Evolutionary conservation across 2,113 vertebrate species (phyloP), one percentile per base, ranked within the genome.

Genomic region (Alectura lathami): DNA sequence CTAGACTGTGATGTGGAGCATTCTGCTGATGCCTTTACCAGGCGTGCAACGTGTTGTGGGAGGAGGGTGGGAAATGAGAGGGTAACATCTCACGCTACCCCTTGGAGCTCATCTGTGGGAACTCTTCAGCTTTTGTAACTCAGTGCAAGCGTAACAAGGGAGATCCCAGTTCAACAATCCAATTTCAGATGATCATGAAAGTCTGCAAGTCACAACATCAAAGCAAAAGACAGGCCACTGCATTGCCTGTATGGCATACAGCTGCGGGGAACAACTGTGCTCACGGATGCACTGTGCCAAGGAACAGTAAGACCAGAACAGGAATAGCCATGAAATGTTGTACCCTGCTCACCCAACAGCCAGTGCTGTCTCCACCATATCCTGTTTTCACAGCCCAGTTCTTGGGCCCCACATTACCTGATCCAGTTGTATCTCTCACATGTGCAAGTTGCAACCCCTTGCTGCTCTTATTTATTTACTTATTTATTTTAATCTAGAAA

Each of bases 31-130:
- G 75, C 32, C 30, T 89, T 36, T 54, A 16, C 32, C 12, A 51
- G 47, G 26, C 34, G 70, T 30, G 14, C 54, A 38, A 34, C 0
- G 2, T 29, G 13, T 21, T 0, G 0, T 54, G 32, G 47, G 34
- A 82, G 22, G 40, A 56, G 23, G 16, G 47, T 83, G 30, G 45
- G 43, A 73, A 80, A 47, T 0, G 1, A 62, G 26, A 29, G 48
- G 9, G 9, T 53, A n/a, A 38, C 26, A 15, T 7, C 24, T 70
- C 40, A 27, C 5, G 9, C 8, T 16, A 20, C 4, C 5, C 3
- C n/a, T 3, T 13, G n/a, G 59, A 84, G 8, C 9, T 50, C 51
- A 5, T 40, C 23, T 45, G 7, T 30, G 48, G 78, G 32, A 91
- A 17, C 10, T 5, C 20, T 60, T 67, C 29, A 64, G 17, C 8